Conservation (phyloP, 2,113 vertebrate species). For the Euleptes europaea region DNA sequence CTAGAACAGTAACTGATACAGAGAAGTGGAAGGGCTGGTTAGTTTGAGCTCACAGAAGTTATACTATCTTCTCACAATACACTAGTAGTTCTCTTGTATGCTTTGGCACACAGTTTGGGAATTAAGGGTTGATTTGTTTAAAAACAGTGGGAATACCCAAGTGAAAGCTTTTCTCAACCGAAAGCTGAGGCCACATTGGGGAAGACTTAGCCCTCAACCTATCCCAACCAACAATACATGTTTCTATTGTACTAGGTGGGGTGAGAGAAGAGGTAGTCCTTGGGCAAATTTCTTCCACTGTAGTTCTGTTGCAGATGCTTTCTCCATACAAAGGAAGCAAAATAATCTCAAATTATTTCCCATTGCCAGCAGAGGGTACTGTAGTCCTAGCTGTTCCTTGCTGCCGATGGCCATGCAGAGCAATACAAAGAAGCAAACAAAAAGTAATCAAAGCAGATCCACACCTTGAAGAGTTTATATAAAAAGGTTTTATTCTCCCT, state of each 20-base stretch:
- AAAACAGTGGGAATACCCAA: neutral
- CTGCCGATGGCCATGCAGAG: neutral
- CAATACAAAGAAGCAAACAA: neutral
- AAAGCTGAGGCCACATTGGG: neutral
- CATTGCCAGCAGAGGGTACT: constrained; percentile 49
- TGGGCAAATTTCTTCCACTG: neutral
- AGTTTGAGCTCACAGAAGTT: too few relatives aligned
- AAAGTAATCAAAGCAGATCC: neutral
- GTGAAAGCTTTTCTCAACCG: neutral
- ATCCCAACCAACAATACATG: too few relatives aligned
- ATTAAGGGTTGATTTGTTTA: neutral
- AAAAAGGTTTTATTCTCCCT: constrained; percentile 44
- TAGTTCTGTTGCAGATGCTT: neutral
- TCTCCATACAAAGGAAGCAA: neutral
- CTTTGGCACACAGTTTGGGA: too few relatives aligned
- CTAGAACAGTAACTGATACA: too few relatives aligned
- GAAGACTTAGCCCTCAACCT: neutral
- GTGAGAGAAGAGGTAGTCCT: neutral
- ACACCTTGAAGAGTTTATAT: neutral
- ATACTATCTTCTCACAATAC: too few relatives aligned
- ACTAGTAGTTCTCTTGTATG: too few relatives aligned
- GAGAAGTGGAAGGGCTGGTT: too few relatives aligned
- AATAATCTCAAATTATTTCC: constrained; percentile 10
- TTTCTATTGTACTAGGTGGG: too few relatives aligned
- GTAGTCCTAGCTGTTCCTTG: neutral